These are phyloP conservation scores for Leistus spinibarbis DNA, from an alignment of 2,888 invertebrate genomes.

Conservation along the genomic window DNA sequence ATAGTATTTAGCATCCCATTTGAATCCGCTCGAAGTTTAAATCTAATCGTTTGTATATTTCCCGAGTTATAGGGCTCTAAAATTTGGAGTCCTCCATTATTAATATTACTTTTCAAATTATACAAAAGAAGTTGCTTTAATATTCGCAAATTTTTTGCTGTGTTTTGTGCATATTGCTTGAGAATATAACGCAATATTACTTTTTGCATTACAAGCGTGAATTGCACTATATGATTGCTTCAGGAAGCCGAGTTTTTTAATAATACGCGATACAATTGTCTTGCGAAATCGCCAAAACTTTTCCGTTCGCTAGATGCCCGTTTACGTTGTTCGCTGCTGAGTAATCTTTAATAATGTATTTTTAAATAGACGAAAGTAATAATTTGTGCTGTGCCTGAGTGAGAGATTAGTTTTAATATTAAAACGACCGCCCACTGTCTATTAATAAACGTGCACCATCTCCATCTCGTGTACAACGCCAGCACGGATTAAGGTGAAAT, in stretches of 20 bases:
- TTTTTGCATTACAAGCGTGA: no score
- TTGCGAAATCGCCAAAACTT: not conserved
- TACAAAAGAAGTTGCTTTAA: no score
- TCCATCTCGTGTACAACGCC: not conserved
- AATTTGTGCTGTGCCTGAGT: not conserved
- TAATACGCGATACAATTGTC: not conserved
- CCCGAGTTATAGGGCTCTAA: no score
- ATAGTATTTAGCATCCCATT: no score
- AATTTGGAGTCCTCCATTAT: no score
- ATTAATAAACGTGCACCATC: slow-evolving; percentile 13
- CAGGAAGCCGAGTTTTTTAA: not conserved
- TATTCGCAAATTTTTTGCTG: no score
- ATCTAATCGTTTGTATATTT: no score
- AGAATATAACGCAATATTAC: no score
- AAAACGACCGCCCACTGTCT: slow-evolving; percentile 6
- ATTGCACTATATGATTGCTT: no score
- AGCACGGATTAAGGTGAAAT: slow-evolving; percentile 6
- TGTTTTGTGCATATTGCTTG: no score
- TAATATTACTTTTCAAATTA: no score
- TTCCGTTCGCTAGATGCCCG: not conserved
- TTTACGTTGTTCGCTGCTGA: not conserved
- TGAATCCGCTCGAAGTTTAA: no score
- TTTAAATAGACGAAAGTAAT: slow-evolving; percentile 15
- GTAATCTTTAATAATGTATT: slow-evolving; percentile 20
- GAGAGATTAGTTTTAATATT: slow-evolving; percentile 17